A percentile compares a stretch with the other conserved stretches of the same genome.
phyloP scores from a whole-genome alignment of 2,113 vertebrate genomes.

The Xenopus borealis region DNA sequence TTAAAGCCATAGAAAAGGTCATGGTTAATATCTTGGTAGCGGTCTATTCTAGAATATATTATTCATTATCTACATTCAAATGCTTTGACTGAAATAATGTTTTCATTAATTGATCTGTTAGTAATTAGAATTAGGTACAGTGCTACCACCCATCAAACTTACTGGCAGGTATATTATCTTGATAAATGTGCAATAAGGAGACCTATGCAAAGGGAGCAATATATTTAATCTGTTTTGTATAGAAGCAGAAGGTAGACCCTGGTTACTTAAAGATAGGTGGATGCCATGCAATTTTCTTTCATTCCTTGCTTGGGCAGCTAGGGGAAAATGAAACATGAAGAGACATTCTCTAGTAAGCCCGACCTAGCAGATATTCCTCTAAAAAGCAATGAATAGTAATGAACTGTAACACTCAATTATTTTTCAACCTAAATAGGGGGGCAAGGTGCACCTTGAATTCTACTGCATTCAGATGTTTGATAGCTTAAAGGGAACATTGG shows the following conservation, averaged over 20 bases:
- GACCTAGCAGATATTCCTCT: slow-evolving; percentile 6
- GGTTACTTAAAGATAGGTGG: neutral
- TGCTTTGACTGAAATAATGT: no score
- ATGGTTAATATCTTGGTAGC: no score
- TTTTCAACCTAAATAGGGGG: slow-evolving; percentile 14
- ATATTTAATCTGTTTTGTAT: no score
- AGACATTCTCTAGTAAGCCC: slow-evolving; percentile 3
- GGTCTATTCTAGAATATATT: no score
- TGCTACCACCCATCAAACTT: no score
- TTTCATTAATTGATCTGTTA: no score
- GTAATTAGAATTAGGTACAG: no score
- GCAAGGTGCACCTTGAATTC: neutral
- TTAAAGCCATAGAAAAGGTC: no score
- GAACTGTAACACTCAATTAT: slow-evolving; percentile 32
- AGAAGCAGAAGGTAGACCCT: neutral
- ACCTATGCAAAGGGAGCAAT: no score
- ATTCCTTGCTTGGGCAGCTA: neutral
- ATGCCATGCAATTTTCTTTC: slow-evolving; percentile 9
- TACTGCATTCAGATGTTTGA: neutral
- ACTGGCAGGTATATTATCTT: no score
- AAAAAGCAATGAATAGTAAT: slow-evolving; percentile 38
- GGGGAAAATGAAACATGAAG: slow-evolving; percentile 47
- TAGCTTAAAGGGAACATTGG: neutral
- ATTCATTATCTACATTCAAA: no score
- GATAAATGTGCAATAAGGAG: no score